Evolutionary conservation across 2,113 vertebrate genomes (phyloP).

Genomic region (Coturnix japonica): DNA sequence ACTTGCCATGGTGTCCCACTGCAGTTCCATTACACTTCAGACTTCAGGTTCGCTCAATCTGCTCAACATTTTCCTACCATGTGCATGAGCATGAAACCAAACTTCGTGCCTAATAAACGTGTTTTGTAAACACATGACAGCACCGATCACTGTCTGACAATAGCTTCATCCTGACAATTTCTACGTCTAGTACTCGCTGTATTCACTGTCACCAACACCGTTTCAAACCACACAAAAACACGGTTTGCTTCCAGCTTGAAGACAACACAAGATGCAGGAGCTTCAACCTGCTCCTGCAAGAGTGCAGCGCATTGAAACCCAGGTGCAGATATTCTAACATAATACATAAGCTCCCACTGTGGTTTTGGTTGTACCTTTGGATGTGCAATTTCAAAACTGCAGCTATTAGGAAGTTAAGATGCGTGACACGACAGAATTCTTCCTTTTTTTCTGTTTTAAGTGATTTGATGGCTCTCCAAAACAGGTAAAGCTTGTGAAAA

Average conservation of each 20-base stretch:
- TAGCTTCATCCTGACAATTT: not conserved
- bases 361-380: not conserved
- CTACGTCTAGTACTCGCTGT: not conserved
- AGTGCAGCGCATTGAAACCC: not conserved
- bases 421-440: not conserved
- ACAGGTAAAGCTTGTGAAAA: not conserved
- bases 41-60: conserved; percentile 11
- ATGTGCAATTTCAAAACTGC: not conserved
- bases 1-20: not conserved
- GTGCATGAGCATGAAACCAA: not conserved
- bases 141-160: not conserved
- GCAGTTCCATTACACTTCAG: conserved; percentile 3
- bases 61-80: not conserved
- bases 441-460: not conserved
- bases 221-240: not conserved
- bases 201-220: not conserved
- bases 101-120: conserved; percentile 3
- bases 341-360: not conserved
- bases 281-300: not conserved
- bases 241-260: not conserved
- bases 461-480: not conserved
- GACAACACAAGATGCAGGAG: not conserved
- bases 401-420: not conserved
- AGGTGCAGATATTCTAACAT: not conserved
- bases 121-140: not conserved